Evolutionary conservation across 2,888 invertebrate genomes (phyloP).

Genomic region (Ectemnius cavifrons): DNA sequence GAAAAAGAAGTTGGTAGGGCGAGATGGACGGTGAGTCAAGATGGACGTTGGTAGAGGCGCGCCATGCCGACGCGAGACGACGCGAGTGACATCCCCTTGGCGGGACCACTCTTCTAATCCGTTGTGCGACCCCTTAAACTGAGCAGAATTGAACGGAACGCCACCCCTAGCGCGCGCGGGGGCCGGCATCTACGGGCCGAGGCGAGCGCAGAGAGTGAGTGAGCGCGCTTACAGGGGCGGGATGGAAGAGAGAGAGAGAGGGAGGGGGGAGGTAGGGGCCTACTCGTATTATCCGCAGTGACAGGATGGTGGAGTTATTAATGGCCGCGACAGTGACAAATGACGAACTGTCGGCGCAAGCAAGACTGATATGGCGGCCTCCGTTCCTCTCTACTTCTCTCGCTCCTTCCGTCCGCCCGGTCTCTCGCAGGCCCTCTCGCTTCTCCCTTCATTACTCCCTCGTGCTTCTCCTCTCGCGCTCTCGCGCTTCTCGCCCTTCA

Average conservation of each 20-base stretch:
- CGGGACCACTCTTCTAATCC: conserved; percentile 75
- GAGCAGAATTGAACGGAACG: conserved; percentile 75
- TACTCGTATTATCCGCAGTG: conserved; percentile 78
- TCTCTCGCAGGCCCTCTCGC: conserved; percentile 20
- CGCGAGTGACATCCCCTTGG: conserved; percentile 77
- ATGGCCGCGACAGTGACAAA: conserved; percentile 78
- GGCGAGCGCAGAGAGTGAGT: conserved; percentile 52
- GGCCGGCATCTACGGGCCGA: conserved; percentile 61
- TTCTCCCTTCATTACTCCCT: conserved; percentile 48
- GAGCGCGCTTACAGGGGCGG: no score
- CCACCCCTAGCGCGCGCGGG: conserved; percentile 68
- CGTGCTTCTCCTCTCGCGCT: conserved; percentile 40
- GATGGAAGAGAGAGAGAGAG: no score
- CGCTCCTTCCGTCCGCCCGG: conserved; percentile 28
- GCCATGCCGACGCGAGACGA: conserved; percentile 71
- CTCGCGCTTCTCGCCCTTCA: conserved; percentile 32
- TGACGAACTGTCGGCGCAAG: conserved; percentile 79
- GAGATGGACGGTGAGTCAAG: conserved; percentile 20
- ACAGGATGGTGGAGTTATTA: conserved; percentile 78
- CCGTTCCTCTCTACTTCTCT: conserved; percentile 70
- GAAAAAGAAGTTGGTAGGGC: conserved; percentile 1
- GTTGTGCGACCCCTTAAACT: conserved; percentile 73
- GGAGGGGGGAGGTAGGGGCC: conserved; percentile 40
- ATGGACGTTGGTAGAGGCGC: conserved; percentile 52
- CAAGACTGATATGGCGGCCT: conserved; percentile 78